Evolutionary conservation across 92 coral and sea anemone genomes (phyloP).

Genomic region (Palythoa grandiflora): DNA sequence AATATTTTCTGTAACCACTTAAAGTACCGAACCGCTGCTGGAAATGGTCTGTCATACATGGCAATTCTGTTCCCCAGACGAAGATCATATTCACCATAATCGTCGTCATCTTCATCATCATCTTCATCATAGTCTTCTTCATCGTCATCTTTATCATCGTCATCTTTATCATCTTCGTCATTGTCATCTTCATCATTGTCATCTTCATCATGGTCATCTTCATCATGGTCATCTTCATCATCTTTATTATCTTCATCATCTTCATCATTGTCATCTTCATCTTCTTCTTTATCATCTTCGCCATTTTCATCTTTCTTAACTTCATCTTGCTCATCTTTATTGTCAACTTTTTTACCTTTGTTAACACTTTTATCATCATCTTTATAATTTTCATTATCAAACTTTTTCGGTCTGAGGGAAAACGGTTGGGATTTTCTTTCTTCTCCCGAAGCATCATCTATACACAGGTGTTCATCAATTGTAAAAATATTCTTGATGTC

Average conservation of each 20-base stretch:
- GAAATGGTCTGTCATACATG: background rate
- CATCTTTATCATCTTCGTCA: background rate
- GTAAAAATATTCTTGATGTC: constrained; percentile 48
- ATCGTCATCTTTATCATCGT: background rate
- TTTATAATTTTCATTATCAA: background rate
- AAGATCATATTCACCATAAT: background rate
- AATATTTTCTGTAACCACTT: constrained; percentile 56
- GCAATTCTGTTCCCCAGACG: background rate
- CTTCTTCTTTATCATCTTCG: background rate
- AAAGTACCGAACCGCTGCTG: constrained; percentile 40
- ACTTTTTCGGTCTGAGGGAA: background rate
- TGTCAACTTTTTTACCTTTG: constrained; percentile 28
- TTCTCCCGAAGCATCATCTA: constrained; percentile 5
- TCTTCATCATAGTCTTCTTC: background rate
- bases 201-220: background rate
- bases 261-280: background rate
- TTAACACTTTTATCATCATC: background rate
- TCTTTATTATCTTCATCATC: background rate
- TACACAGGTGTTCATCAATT: constrained; percentile 64
- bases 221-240: background rate
- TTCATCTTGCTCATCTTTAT: background rate
- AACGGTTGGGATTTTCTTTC: background rate
- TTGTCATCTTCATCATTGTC: background rate
- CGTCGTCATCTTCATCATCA: background rate
- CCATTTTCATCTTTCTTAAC: background rate